Evolutionary conservation across 1,140 invertebrate genomes (phyloP).

Genomic region (Lasioglossum albipes): DNA sequence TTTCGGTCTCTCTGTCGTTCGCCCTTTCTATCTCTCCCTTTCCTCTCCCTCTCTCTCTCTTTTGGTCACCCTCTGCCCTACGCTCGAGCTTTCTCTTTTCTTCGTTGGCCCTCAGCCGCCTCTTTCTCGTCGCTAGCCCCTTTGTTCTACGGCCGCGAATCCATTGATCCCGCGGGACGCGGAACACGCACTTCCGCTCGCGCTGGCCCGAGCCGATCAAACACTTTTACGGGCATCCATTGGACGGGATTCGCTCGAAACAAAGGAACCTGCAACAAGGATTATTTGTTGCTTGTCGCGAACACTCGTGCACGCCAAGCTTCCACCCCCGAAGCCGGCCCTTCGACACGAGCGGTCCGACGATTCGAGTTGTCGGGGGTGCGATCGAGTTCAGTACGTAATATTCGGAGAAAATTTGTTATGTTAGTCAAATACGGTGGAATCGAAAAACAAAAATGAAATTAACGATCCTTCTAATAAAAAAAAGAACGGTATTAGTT

Average conservation of each 20-base stretch:
- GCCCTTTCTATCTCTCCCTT: slow-evolving; percentile 17
- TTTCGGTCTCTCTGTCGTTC: slow-evolving; percentile 36
- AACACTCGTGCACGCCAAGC: background rate
- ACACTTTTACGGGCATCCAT: slow-evolving; percentile 42
- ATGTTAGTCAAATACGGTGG: too few relatives aligned
- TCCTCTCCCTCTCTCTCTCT: background rate
- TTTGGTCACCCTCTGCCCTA: too few relatives aligned
- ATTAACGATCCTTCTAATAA: too few relatives aligned
- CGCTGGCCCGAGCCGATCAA: slow-evolving; percentile 13
- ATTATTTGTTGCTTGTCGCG: slow-evolving; percentile 46
- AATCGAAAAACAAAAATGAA: too few relatives aligned
- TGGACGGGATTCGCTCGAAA: slow-evolving; percentile 34
- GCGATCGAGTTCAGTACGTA: too few relatives aligned
- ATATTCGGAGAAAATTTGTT: too few relatives aligned
- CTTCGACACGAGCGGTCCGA: too few relatives aligned
- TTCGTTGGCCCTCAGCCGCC: slow-evolving; percentile 4
- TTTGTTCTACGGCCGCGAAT: slow-evolving; percentile 59
- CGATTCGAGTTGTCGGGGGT: too few relatives aligned
- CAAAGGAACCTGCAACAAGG: slow-evolving; percentile 25
- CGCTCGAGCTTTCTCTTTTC: background rate
- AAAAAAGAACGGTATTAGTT: too few relatives aligned
- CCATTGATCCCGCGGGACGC: slow-evolving; percentile 61
- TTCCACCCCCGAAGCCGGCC: too few relatives aligned
- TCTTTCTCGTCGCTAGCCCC: slow-evolving; percentile 43
- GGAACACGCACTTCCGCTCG: slow-evolving; percentile 59